A percentile compares a stretch with the other conserved stretches of the same genome.
Evolutionary conservation across 2,113 vertebrate genomes (phyloP).

Genomic region (Syngnathus floridae): DNA sequence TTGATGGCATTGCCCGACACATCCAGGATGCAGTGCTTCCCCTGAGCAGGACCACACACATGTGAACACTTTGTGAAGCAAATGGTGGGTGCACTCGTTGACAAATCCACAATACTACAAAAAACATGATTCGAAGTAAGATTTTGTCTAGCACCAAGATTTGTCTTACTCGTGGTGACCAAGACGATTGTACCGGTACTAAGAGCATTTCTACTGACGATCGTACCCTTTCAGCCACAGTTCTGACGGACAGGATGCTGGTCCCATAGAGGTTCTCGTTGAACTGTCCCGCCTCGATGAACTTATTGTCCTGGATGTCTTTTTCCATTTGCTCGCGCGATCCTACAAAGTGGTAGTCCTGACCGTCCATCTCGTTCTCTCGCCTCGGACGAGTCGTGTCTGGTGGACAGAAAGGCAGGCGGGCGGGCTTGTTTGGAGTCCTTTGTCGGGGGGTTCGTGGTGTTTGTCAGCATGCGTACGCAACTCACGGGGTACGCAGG

Average conservation of each 20-base stretch:
- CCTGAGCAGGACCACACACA: constrained; percentile 65
- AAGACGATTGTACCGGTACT: not conserved
- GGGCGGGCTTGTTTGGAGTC: not conserved
- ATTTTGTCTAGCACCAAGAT: too few relatives aligned
- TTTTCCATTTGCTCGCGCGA: constrained; percentile 98
- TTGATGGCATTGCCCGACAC: constrained; percentile 99
- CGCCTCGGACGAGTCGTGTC: constrained; percentile 92
- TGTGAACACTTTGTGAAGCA: too few relatives aligned
- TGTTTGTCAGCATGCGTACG: not conserved
- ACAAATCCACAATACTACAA: too few relatives aligned
- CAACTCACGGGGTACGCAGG: constrained; percentile 95
- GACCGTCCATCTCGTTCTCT: constrained; percentile 92
- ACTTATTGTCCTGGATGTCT: constrained; percentile 98
- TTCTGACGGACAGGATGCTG: constrained; percentile 93
- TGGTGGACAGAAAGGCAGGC: constrained; percentile 41
- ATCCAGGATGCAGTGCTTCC: constrained; percentile 97
- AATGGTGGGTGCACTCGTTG: too few relatives aligned
- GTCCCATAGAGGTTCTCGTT: constrained; percentile 98
- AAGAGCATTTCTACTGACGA: not conserved
- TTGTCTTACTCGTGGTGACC: not conserved
- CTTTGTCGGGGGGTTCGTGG: not conserved
- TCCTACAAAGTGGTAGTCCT: constrained; percentile 93
- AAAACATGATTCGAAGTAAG: too few relatives aligned
- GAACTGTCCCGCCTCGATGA: constrained; percentile 97
- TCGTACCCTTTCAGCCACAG: constrained; percentile 91